A percentile compares a stretch with the other conserved stretches of the same genome.
Evolutionary conservation across 2,113 vertebrate species (phyloP).

Genomic region (Grantiella picta): DNA sequence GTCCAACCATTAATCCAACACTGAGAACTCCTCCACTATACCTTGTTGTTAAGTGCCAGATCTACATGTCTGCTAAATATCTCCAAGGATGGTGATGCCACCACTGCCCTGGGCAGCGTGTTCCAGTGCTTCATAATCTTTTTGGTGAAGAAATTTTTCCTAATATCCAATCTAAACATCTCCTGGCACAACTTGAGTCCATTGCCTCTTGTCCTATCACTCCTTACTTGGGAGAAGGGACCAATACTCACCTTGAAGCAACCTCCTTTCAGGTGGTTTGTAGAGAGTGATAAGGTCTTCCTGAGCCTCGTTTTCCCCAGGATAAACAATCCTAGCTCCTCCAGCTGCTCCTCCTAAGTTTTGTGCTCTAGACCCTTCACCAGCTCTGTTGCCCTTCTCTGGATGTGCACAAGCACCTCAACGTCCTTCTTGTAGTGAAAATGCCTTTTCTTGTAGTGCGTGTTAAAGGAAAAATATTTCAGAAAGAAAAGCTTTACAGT

Average conservation of each 20-base stretch:
- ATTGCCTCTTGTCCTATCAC: rapidly evolving
- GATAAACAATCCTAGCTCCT: background rate
- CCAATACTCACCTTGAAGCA: rapidly evolving
- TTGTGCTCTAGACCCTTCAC: background rate
- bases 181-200: background rate
- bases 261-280: background rate
- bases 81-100: background rate
- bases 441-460: background rate
- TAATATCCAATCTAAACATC: background rate
- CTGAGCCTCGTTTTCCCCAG: background rate
- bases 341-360: background rate
- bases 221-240: background rate
- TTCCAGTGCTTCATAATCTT: background rate
- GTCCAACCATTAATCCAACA: background rate
- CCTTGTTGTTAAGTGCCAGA: too few relatives aligned
- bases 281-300: background rate
- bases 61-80: rapidly evolving
- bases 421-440: background rate
- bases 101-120: background rate
- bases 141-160: background rate
- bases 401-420: rapidly evolving
- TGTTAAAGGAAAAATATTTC: background rate
- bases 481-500: background rate
- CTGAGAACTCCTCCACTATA: background rate
- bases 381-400: rapidly evolving